phyloP scores from a whole-genome alignment of 2,888 invertebrate species.

The Xanthorhoe spadicearia region DNA sequence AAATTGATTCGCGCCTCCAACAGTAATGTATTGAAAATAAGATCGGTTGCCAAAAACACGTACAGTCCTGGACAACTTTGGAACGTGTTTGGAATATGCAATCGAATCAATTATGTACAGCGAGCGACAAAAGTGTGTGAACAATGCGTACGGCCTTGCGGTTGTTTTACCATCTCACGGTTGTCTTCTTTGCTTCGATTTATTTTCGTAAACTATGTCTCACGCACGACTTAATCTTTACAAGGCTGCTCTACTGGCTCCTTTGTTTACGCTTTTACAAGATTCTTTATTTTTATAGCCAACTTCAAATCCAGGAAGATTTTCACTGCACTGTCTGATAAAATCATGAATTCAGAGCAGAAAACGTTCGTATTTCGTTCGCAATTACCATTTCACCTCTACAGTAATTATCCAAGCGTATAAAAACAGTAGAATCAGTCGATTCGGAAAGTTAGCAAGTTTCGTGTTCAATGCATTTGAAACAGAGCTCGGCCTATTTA shows the following conservation, averaged over 20 bases:
- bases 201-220: constrained; percentile 24
- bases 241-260: constrained; percentile 11
- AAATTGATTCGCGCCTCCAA: constrained; percentile 43
- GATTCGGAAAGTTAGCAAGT: constrained; percentile 12
- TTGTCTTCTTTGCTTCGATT: constrained; percentile 30
- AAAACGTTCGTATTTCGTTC: background rate
- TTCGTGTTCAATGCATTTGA: constrained; percentile 18
- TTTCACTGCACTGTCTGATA: background rate
- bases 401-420: background rate
- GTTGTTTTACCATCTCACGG: constrained; percentile 35
- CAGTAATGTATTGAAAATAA: constrained; percentile 56
- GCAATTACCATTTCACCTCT: background rate
- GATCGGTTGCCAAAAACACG: constrained; percentile 56
- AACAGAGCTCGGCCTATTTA: constrained; percentile 43
- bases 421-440: background rate
- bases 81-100: constrained; percentile 70
- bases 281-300: background rate
- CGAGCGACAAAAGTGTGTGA: constrained; percentile 35
- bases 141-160: constrained; percentile 33
- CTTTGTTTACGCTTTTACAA: background rate
- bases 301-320: background rate
- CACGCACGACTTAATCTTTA: constrained; percentile 24
- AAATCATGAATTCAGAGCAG: background rate
- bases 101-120: constrained; percentile 48
- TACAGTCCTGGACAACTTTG: constrained; percentile 58